These are phyloP conservation scores for Nymphalis c-album DNA, from an alignment of 2,888 invertebrate species.

Conservation along the genomic window DNA sequence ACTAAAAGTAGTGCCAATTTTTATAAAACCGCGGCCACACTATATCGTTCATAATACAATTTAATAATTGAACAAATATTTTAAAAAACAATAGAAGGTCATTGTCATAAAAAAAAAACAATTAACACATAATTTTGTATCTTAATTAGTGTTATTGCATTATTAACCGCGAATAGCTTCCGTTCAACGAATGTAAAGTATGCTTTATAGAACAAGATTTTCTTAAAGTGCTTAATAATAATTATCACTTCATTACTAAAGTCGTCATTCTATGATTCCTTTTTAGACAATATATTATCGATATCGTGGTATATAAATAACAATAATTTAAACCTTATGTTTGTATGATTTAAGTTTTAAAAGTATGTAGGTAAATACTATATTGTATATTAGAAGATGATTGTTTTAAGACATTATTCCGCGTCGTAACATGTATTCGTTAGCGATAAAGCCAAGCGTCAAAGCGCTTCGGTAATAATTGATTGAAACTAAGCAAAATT, in stretches of 20 bases:
- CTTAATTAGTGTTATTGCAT: slow-evolving; percentile 16
- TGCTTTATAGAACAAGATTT: too few relatives aligned
- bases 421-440: slow-evolving; percentile 28
- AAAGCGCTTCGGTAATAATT: slow-evolving; percentile 28
- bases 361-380: not conserved
- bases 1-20: not conserved
- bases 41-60: not conserved
- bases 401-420: slow-evolving; percentile 17
- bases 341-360: not conserved
- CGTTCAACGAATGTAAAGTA: not conserved
- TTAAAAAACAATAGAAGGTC: not conserved
- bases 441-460: slow-evolving; percentile 18
- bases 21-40: not conserved
- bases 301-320: not conserved
- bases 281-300: too few relatives aligned
- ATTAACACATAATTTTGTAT: slow-evolving; percentile 20
- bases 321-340: not conserved
- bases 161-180: slow-evolving; percentile 14
- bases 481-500: slow-evolving; percentile 21
- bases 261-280: too few relatives aligned
- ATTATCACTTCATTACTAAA: too few relatives aligned
- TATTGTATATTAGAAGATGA: slow-evolving; percentile 7
- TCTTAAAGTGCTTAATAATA: too few relatives aligned
- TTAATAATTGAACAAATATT: not conserved
- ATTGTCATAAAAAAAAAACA: slow-evolving; percentile 16